Base-by-base conservation (phyloP, 2,888 invertebrate genomes). In the Dryobota labecula region DNA sequence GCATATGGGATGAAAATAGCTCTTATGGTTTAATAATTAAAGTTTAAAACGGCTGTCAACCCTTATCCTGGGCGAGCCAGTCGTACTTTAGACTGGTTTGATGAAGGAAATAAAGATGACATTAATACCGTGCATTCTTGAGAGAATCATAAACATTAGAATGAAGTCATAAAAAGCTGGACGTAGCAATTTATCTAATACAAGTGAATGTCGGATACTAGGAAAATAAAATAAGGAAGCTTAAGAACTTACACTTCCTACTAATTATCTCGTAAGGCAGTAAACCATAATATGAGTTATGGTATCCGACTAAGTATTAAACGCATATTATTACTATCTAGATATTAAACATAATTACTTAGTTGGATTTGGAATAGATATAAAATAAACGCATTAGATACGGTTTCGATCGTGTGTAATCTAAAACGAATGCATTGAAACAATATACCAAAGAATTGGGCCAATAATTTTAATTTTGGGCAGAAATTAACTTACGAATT, bases 211-310 rank as follows among this genome's bases (percentile, higher is more conserved):
- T 54, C 64, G 51, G 49, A 67, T 61, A 64, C 41, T 38, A 73
- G 65, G 66, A 64, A 83, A 80, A 76, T 72, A 65, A 69, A 57
- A 80, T 77, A 75, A 83, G 84, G 81, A 84, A 85, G 72, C 68
- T 54, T 56, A 47, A 77, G 65, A 66, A 45, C 33, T 70, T 67
- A 65, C 51, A 77, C 80, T 85, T 84, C 84, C 80, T 75, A 74
- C 47, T 68, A 69, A 82, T 82, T 82, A 78, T 69, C 49, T 45
- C 27, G n/a, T 65, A 53, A 70, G 57, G 45, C 45, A 66, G 47
- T 70, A 70, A 70, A 82, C 62, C 64, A 78, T 76, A 62, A 30
- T 43, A 45, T 56, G 33, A 72, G 33, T 82, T 56, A 62, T 68
- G 63, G 71, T 68, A 75, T 63, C 62, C 56, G n/a, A 69, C 54